phyloP scores from a whole-genome alignment of 2,888 invertebrate species.

The Melieria omissa region DNA sequence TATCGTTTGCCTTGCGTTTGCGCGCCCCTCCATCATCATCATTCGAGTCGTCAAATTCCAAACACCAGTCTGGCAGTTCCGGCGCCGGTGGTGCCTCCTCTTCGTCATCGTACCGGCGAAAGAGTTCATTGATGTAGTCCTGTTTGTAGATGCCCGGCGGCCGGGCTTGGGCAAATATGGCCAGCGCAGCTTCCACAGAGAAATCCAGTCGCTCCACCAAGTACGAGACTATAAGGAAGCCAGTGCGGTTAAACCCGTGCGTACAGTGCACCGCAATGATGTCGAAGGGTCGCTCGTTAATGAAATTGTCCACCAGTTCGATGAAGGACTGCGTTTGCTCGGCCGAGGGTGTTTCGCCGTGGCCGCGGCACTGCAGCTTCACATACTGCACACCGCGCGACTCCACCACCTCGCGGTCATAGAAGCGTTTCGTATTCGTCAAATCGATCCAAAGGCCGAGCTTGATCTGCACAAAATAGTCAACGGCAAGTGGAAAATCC shows the following conservation, averaged over 20 bases:
- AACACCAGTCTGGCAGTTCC: conserved; percentile 87
- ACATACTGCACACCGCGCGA: conserved; percentile 82
- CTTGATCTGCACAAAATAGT: conserved; percentile 72
- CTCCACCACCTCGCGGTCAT: conserved; percentile 84
- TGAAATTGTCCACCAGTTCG: conserved; percentile 80
- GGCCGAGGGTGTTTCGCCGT: conserved; percentile 88
- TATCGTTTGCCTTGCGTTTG: conserved; percentile 53
- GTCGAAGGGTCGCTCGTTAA: conserved; percentile 81
- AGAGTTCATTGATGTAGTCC: conserved; percentile 92
- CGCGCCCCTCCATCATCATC: conserved; percentile 38
- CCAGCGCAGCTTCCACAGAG: conserved; percentile 85
- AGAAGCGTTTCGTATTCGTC: conserved; percentile 94
- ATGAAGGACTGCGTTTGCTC: conserved; percentile 91
- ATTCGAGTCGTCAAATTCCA: conserved; percentile 67
- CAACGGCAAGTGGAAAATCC: no score
- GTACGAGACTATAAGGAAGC: conserved; percentile 92
- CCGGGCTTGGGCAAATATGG: conserved; percentile 77
- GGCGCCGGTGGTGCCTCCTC: conserved; percentile 80
- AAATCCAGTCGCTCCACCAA: conserved; percentile 86
- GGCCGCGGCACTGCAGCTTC: conserved; percentile 90
- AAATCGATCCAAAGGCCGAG: conserved; percentile 97
- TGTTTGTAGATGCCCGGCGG: conserved; percentile 98
- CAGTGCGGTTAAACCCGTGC: conserved; percentile 98
- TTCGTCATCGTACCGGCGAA: conserved; percentile 81
- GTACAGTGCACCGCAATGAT: conserved; percentile 86